phyloP scores from a whole-genome alignment of 92 coral and sea anemone genomes.

The Zoanthus solanderi region DNA sequence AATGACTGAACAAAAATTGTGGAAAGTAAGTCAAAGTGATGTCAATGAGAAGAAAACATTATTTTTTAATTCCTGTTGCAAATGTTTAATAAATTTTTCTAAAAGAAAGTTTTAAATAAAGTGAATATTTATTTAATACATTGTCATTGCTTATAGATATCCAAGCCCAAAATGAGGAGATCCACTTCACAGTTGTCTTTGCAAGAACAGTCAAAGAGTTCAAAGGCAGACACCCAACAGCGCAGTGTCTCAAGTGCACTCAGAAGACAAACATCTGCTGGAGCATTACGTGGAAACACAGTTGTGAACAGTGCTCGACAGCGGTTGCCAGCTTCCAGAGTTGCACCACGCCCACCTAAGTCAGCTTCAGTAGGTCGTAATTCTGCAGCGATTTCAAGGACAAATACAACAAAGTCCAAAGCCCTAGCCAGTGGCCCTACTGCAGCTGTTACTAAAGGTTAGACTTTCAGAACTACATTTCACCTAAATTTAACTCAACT shows the following conservation, averaged over 20 bases:
- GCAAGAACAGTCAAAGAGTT: constrained; percentile 7
- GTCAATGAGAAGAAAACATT: too few species aligned
- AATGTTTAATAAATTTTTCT: too few species aligned
- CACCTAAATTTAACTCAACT: too few species aligned
- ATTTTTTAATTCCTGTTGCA: too few species aligned
- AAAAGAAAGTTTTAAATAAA: too few species aligned
- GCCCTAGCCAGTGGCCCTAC: not conserved
- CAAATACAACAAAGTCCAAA: constrained; percentile 21
- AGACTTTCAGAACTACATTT: not conserved
- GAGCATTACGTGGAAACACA: constrained; percentile 45
- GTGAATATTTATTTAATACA: not conserved
- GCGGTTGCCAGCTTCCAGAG: constrained; percentile 43
- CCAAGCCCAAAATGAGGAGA: constrained; percentile 59
- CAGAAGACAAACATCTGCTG: constrained; percentile 79
- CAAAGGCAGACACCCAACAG: constrained; percentile 15
- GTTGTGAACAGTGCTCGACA: constrained; percentile 39
- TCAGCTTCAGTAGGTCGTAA: not conserved
- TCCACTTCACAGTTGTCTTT: constrained; percentile 51
- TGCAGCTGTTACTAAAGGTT: constrained; percentile 29
- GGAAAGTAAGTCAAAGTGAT: too few species aligned
- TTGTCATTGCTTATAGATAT: constrained; percentile 15
- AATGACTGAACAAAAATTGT: too few species aligned
- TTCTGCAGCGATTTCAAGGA: not conserved
- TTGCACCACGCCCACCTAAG: constrained; percentile 22
- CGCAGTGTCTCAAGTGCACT: constrained; percentile 39